Evolutionary conservation across 2,113 vertebrate species (phyloP), one percentile per base, ranked within the genome.

Genomic region (Crotalus viridis): DNA sequence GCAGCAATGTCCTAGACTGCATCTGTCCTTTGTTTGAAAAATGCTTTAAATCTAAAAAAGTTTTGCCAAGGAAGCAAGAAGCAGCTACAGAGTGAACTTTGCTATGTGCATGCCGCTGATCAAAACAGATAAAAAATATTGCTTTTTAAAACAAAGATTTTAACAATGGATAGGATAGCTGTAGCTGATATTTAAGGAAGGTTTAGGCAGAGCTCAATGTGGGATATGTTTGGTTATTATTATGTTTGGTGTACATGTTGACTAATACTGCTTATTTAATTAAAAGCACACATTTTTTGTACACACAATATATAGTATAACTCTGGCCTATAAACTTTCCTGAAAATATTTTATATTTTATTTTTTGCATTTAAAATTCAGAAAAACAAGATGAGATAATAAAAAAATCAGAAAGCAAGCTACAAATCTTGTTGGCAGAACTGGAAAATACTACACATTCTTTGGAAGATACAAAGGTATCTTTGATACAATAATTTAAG

Each of bases 381-480:
- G 98, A 96, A 96, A 95, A 97, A 90, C 97, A 98, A 89, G 90
- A 95, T 95, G 97, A 98, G 97, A 95, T 97, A 64, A 95, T 99
- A 85, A 97, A 97, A 95, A 96, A 96, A 85, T 97, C 96, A 92
- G 97, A 98, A 95, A 90, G 96, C 91, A 97, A 97, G 93, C 96
- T 97, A 85, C 94, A 98, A 85, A 92, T 89, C 33, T 96, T 99
- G 96, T 95, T 96, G 93, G 95, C 97, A 96, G 97, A 99, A 96
- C 94, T 99, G 64, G 96, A 98, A 95, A 95, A 95, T 90, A 95
- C 93, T 94, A 98, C 98, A 96, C 92, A 97, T 89, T 96, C 95
- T n/a, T 97, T 97, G 94, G 94, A 96, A 95, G 98, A 98, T 91
- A 94, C 86, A 94, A 95, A 98, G 98, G 99, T 99, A 97, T 51